These are phyloP conservation scores for Austrolebias charrua DNA, from an alignment of 2,797 vertebrate genomes.

Conservation along the genomic window DNA sequence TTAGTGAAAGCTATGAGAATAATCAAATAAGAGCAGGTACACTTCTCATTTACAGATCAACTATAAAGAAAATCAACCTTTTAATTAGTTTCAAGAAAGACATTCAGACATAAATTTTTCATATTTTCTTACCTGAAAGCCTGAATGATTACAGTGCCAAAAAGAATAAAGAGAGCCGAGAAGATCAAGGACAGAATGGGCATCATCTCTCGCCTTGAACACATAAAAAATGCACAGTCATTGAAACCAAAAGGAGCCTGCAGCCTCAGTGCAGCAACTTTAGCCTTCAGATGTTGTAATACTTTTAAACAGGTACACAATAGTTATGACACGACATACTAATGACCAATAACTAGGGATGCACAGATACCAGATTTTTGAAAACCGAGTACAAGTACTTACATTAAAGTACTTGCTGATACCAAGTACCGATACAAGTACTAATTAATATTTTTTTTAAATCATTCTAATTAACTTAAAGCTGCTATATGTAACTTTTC, in stretches of 20 bases:
- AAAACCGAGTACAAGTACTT: no score
- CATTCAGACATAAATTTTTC: no score
- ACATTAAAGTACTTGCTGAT: no score
- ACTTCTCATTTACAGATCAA: not conserved
- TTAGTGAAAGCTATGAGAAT: no score
- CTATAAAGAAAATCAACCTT: not conserved
- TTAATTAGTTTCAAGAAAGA: not conserved
- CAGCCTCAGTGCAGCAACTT: not conserved
- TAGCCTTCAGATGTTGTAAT: not conserved
- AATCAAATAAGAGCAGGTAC: no score
- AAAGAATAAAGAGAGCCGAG: conserved; percentile 94
- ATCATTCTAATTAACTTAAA: no score
- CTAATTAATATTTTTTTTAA: no score
- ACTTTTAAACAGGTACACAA: not conserved
- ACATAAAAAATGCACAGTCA: not conserved
- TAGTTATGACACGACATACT: not conserved
- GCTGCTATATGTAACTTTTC: no score
- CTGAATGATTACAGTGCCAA: conserved; percentile 93
- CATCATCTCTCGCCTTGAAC: conserved; percentile 93
- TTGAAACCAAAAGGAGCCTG: not conserved
- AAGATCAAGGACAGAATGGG: conserved; percentile 93
- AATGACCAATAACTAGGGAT: not conserved
- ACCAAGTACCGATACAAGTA: no score
- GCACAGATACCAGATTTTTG: no score
- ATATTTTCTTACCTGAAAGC: conserved; percentile 87